phyloP scores from a whole-genome alignment of 2,113 vertebrate genomes.

The Indicator maculatus region DNA sequence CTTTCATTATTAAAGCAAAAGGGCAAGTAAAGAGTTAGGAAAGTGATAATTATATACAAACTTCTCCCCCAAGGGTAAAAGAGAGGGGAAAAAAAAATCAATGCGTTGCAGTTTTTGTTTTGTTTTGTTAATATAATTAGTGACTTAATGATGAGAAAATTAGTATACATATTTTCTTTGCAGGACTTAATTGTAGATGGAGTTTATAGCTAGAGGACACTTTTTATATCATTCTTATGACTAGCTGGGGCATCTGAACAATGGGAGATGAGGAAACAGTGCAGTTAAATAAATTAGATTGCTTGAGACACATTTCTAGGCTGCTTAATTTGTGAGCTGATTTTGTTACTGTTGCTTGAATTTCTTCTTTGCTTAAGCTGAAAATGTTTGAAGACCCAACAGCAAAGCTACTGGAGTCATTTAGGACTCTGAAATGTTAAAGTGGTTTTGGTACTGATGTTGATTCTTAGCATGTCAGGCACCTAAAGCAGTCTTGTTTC shows the following conservation, averaged over 20 bases:
- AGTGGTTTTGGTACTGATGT: neutral
- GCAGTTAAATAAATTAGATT: neutral
- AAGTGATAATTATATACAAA: conserved; percentile 48
- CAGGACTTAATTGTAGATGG: neutral
- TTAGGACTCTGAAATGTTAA: neutral
- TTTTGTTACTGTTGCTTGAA: neutral
- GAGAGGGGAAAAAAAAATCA: neutral
- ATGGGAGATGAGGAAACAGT: neutral
- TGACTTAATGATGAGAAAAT: conserved; percentile 42
- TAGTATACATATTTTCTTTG: conserved; percentile 52
- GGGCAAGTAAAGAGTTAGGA: conserved; percentile 45
- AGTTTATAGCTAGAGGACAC: conserved; percentile 26
- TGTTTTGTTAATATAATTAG: conserved; percentile 12
- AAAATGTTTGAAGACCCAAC: neutral
- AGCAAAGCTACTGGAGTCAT: neutral
- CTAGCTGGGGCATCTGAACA: conserved; percentile 2
- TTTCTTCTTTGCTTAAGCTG: neutral
- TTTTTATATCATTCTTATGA: conserved; percentile 3
- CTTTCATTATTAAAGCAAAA: conserved; percentile 53
- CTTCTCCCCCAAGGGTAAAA: conserved; percentile 2
- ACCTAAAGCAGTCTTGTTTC: neutral
- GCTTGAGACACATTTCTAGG: neutral
- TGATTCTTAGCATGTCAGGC: neutral
- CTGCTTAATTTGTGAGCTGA: neutral
- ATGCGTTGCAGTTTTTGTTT: neutral